Evolutionary conservation across 64 coral and sea anemone species (phyloP).

Genomic region (Pocillopora verrucosa): DNA sequence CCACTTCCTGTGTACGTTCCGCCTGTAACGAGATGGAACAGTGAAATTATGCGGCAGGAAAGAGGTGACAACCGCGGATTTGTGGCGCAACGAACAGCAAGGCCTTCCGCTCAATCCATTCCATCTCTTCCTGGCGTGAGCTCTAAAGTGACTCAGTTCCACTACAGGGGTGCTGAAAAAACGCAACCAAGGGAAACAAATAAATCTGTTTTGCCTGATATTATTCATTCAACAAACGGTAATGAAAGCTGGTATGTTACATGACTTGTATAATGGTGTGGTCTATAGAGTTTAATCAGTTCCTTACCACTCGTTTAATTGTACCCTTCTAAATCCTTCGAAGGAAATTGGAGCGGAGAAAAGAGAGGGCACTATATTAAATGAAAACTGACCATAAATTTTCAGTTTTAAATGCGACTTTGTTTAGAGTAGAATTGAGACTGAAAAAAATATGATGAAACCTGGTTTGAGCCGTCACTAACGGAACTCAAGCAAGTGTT

Average conservation of each 20-base stretch:
- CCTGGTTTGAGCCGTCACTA: no score
- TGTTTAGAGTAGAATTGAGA: no score
- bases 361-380: no score
- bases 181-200: neutral
- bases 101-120: neutral
- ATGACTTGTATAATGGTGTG: no score
- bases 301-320: no score
- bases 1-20: neutral
- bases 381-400: no score
- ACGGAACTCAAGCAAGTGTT: no score
- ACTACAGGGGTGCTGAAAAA: neutral
- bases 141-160: neutral
- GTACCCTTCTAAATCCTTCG: no score
- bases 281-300: no score
- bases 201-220: neutral
- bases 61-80: neutral
- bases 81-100: neutral
- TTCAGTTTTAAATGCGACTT: no score
- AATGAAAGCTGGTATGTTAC: neutral
- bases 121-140: neutral
- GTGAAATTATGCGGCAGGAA: neutral
- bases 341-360: no score
- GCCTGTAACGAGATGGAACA: neutral
- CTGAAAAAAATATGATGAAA: no score
- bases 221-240: neutral